A percentile compares a stretch with the other conserved stretches of the same genome.
Conservation (phyloP, 2,113 vertebrate species). For the Xiphias gladius region DNA sequence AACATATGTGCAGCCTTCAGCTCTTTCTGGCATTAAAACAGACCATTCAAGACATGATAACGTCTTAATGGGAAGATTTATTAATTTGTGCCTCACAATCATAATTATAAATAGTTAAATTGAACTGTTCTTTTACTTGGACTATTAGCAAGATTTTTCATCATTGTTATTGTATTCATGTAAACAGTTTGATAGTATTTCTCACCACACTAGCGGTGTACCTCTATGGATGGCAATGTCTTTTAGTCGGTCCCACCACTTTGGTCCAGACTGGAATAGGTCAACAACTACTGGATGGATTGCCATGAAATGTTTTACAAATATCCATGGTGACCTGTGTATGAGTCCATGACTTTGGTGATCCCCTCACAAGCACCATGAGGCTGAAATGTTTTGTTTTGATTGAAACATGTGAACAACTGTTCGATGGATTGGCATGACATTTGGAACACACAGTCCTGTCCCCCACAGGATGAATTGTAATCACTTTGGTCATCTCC, state of each 20-base stretch:
- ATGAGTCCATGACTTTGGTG: too few relatives aligned
- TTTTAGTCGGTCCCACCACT: background rate
- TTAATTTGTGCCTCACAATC: constrained; percentile 8
- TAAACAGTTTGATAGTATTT: background rate
- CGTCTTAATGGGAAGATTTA: constrained; percentile 20
- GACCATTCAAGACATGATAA: constrained; percentile 21
- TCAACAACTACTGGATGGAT: background rate
- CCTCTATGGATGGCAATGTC: background rate
- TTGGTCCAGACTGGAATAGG: background rate
- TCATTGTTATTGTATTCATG: background rate
- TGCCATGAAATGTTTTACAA: too few relatives aligned
- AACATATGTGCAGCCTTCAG: constrained; percentile 1
- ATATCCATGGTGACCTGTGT: too few relatives aligned
- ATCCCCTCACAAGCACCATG: background rate
- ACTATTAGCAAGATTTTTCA: background rate
- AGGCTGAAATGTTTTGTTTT: background rate
- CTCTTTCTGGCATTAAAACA: constrained; percentile 29
- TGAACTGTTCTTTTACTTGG: background rate
- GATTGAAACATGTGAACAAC: background rate
- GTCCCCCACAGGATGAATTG: background rate
- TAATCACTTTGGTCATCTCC: background rate
- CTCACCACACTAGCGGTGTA: too few relatives aligned
- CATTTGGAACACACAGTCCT: too few relatives aligned
- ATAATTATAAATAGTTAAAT: background rate
- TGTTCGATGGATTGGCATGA: background rate